Base-by-base conservation (phyloP, 2,113 vertebrate species). In the Cairina moschata region DNA sequence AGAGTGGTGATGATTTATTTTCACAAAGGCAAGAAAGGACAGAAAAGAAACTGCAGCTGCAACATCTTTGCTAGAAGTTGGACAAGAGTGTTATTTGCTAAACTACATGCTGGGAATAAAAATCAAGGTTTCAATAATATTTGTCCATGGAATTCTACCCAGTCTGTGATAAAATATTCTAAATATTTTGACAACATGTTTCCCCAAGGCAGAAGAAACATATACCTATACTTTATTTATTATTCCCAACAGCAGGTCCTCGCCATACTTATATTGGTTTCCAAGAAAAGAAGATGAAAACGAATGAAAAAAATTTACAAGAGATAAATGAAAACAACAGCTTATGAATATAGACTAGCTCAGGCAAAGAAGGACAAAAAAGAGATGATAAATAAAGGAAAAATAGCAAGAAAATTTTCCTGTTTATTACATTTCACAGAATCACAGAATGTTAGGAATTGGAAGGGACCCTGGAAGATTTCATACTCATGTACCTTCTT, bases 71-170 rank as follows among this genome's bases (percentile, higher is more conserved):
- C 93, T 78, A 83, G 69, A 72, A 96, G 80, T 93, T 76, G 86
- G 86, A 92, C 71, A 83, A 77, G 32, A 94, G 13, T 75, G 60
- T 78, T 83, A 82, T 95, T 90, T 96, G 48, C 81, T 96, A 81
- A 94, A 95, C 38, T 74, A 93, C 92, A 91, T 83, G 91, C 66
- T 83, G 44, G 52, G 94, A 97, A 97, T 97, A 91, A 95, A 96
- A 94, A 97, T 66, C 0, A 3, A 87, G 58, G 25, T 84, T 86
- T 88, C 73, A 52, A 60, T 93, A 96, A 77, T 83, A 91, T 31
- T 83, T 69, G 48, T 75, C 76, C 34, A 52, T 44, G 26, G 68
- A 88, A 83, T 92, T 88, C 81, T 90, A 92, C 42, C 25, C 54
- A 82, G n/a, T 63, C 73, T 77, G 62, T 46, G 25, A 68, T 59